Evolutionary conservation across 2,888 invertebrate genomes (phyloP).

Genomic region (Drosophila atripex): DNA sequence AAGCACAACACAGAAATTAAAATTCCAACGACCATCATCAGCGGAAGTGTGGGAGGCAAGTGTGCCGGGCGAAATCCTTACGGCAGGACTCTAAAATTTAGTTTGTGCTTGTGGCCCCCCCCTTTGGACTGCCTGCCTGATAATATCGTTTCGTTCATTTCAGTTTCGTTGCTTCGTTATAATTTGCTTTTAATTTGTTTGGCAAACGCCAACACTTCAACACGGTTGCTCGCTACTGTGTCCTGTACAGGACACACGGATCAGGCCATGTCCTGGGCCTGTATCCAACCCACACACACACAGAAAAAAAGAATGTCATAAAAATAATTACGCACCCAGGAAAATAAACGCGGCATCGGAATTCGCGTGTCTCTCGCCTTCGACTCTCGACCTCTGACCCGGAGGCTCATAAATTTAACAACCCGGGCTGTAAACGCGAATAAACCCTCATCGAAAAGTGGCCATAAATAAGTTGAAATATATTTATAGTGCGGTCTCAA

Average conservation of each 20-base stretch:
- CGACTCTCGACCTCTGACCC: slow-evolving; percentile 33
- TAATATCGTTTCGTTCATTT: slow-evolving; percentile 49
- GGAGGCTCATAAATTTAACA: slow-evolving; percentile 66
- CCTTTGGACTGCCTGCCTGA: slow-evolving; percentile 45
- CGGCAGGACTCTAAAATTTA: slow-evolving; percentile 51
- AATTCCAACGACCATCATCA: slow-evolving; percentile 62
- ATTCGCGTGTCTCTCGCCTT: slow-evolving; percentile 44
- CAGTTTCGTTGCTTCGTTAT: slow-evolving; percentile 59
- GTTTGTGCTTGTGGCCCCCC: slow-evolving; percentile 23
- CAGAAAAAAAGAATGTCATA: slow-evolving; percentile 70
- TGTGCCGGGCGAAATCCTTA: slow-evolving; percentile 1
- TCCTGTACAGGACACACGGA: slow-evolving; percentile 24
- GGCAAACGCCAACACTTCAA: slow-evolving; percentile 80
- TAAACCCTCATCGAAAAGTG: slow-evolving; percentile 76
- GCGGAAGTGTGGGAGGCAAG: not conserved
- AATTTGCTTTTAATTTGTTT: slow-evolving; percentile 80
- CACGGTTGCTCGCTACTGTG: slow-evolving; percentile 29
- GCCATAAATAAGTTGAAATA: slow-evolving; percentile 76
- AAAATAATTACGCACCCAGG: slow-evolving; percentile 75
- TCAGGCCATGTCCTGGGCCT: slow-evolving; percentile 6
- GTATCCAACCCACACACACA: slow-evolving; percentile 25
- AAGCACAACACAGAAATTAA: slow-evolving; percentile 70
- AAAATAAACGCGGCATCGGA: slow-evolving; percentile 62
- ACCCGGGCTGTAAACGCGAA: slow-evolving; percentile 71
- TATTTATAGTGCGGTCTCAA: slow-evolving; percentile 71